These are phyloP conservation scores for Argopecten irradians DNA, from an alignment of 1,140 invertebrate species.

Conservation along the genomic window DNA sequence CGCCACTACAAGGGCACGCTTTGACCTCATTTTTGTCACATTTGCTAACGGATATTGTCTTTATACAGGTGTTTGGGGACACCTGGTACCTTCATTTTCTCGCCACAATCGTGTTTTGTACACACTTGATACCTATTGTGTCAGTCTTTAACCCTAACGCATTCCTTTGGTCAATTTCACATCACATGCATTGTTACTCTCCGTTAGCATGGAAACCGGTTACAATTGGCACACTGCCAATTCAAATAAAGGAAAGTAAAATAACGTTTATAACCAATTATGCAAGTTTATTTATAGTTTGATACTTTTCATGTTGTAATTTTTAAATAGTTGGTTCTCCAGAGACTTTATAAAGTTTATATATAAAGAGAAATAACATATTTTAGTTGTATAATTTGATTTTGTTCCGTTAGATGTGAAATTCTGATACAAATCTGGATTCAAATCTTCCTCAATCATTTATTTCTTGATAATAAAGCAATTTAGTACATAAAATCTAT, in stretches of 20 bases:
- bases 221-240: neutral
- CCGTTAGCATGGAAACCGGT: neutral
- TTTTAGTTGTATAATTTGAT: too few species aligned
- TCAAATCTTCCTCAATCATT: too few species aligned
- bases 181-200: neutral
- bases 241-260: neutral
- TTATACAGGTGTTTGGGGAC: neutral
- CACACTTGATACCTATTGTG: neutral
- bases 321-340: too few species aligned
- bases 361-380: too few species aligned
- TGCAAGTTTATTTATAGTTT: neutral
- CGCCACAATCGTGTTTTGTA: neutral
- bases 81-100: neutral
- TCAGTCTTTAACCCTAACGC: neutral
- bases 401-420: too few species aligned
- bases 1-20: neutral
- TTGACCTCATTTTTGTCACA: neutral
- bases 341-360: too few species aligned
- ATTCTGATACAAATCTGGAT: too few species aligned
- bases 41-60: neutral
- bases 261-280: neutral
- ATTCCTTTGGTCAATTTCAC: conserved; percentile 3
- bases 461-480: too few species aligned
- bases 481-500: too few species aligned
- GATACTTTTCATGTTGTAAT: too few species aligned